phyloP scores from a whole-genome alignment of 2,797 vertebrate genomes.

The Smutsia temminckii region DNA sequence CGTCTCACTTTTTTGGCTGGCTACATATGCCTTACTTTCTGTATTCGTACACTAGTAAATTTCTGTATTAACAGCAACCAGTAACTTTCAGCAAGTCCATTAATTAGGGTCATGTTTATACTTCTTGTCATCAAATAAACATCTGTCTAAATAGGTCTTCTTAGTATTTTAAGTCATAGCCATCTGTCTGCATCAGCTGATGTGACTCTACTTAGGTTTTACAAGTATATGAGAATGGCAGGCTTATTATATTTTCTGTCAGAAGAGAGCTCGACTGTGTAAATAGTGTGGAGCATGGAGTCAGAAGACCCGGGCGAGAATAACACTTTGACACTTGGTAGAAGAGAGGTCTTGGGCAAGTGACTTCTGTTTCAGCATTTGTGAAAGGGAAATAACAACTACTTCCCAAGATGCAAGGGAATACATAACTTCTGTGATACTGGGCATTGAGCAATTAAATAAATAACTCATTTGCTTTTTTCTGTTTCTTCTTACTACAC shows the following conservation, averaged over 20 bases:
- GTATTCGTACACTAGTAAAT: not conserved
- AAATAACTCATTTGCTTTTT: not conserved
- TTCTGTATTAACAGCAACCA: not conserved
- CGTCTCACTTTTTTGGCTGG: not conserved
- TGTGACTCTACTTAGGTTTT: not conserved
- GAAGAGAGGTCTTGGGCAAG: not conserved
- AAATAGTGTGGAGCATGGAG: not conserved
- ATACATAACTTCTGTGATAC: not conserved
- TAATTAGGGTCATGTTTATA: not conserved
- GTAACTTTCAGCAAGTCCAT: not conserved
- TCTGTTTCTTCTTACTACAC: not conserved
- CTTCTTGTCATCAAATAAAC: conserved; percentile 2
- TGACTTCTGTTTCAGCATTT: not conserved
- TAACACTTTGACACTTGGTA: not conserved
- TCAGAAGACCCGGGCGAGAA: not conserved
- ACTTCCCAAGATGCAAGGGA: not conserved
- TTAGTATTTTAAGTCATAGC: not conserved
- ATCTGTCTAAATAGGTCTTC: not conserved
- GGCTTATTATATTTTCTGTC: not conserved
- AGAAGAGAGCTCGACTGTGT: not conserved
- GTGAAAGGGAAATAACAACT: not conserved
- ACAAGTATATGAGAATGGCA: not conserved
- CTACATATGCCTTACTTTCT: not conserved
- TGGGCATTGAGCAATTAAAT: not conserved
- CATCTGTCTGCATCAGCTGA: not conserved